Percentiles rank a stretch among this genome's conserved stretches.
Conservation (phyloP, 2,888 invertebrate species). For the Zonitis immaculata region DNA sequence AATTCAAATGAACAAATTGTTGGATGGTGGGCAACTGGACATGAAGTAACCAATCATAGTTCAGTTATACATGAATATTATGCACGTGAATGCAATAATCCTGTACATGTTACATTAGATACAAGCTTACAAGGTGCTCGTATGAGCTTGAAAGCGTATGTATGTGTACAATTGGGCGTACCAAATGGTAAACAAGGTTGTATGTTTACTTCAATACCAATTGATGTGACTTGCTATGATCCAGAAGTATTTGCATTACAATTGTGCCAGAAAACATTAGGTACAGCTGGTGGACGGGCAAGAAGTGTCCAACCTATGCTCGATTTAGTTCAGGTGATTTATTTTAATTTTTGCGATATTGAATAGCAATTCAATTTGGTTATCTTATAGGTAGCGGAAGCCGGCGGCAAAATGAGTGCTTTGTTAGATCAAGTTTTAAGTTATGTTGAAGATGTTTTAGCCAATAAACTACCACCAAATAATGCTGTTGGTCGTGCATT, state of each 20-base stretch:
- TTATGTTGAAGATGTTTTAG: conserved; percentile 91
- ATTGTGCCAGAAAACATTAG: conserved; percentile 78
- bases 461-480: conserved; percentile 69
- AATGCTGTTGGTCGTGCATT: conserved; percentile 87
- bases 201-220: conserved; percentile 95
- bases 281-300: conserved; percentile 44
- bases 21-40: conserved; percentile 99
- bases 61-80: conserved; percentile 98
- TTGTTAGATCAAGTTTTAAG: conserved; percentile 72
- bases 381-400: conserved; percentile 79
- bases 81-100: conserved; percentile 87
- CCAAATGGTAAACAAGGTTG: conserved; percentile 89
- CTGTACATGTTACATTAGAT: conserved; percentile 93
- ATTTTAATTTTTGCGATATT: conserved; percentile 47
- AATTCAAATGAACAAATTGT: conserved; percentile 92
- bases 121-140: conserved; percentile 81
- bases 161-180: conserved; percentile 89
- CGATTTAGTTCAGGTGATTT: conserved; percentile 70
- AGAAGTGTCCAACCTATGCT: conserved; percentile 48
- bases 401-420: conserved; percentile 70
- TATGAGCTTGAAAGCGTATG: conserved; percentile 92
- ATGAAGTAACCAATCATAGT: conserved; percentile 95
- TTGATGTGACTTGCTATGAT: conserved; percentile 83
- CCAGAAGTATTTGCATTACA: conserved; percentile 84
- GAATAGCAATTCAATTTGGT: conserved; percentile 55